Conservation (phyloP, 2,113 vertebrate genomes). For the Triplophysa rosa region DNA sequence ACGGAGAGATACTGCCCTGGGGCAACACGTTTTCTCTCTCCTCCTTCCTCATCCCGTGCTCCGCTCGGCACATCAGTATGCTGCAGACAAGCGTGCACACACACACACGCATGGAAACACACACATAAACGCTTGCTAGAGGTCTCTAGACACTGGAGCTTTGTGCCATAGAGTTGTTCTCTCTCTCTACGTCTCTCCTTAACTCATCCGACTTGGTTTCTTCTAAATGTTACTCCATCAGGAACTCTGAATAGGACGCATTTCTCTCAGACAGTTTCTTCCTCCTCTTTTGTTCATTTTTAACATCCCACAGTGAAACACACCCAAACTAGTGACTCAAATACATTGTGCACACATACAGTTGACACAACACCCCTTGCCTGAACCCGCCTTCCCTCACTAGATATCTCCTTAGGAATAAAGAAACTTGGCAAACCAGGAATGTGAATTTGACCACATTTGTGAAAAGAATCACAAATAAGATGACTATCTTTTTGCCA, state of each 20-base stretch:
- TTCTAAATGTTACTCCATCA: conserved; percentile 50
- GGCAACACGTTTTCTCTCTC: conserved; percentile 59
- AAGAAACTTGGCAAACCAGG: neutral
- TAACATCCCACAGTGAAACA: neutral
- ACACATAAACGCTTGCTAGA: conserved; percentile 51
- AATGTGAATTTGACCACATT: too few relatives aligned
- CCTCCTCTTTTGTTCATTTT: conserved; percentile 17
- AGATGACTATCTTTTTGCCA: too few relatives aligned
- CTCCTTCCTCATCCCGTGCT: conserved; percentile 40
- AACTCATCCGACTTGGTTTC: conserved; percentile 56
- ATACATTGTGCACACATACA: neutral
- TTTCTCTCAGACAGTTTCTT: neutral
- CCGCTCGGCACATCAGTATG: conserved; percentile 68
- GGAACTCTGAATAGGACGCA: neutral
- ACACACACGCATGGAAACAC: conserved; percentile 56
- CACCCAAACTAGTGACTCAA: neutral
- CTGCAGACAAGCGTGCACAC: conserved; percentile 52
- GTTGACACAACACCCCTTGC: neutral
- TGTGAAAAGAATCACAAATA: too few relatives aligned
- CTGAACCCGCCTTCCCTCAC: neutral
- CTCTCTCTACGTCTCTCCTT: conserved; percentile 57
- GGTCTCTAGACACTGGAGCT: conserved; percentile 68
- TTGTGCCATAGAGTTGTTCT: conserved; percentile 56
- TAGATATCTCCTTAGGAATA: neutral
- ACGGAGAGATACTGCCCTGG: conserved; percentile 50